phyloP scores from a whole-genome alignment of 2,113 vertebrate genomes.

The Pavo muticus region DNA sequence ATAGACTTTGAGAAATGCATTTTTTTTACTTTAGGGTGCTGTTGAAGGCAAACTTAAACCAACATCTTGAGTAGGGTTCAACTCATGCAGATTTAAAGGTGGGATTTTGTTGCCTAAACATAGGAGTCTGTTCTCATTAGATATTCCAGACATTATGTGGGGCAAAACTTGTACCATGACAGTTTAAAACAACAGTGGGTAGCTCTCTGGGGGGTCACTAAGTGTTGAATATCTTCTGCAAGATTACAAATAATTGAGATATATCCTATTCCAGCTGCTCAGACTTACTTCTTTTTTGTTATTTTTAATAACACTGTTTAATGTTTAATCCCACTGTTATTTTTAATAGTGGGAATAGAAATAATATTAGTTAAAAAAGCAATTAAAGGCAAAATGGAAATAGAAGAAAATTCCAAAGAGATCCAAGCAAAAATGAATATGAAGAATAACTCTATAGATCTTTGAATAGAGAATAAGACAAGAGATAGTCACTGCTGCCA shows the following conservation, averaged over 20 bases:
- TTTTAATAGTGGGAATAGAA: neutral
- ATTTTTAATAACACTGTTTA: neutral
- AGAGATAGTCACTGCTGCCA: neutral
- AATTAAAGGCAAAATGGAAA: neutral
- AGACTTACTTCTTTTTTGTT: neutral
- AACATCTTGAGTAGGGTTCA: neutral
- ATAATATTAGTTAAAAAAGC: neutral
- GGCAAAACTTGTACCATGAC: neutral
- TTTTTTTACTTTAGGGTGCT: neutral
- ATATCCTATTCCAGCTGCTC: fast-evolving
- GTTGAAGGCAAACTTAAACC: neutral
- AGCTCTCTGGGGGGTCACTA: neutral
- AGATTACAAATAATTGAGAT: neutral
- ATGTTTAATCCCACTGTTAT: neutral
- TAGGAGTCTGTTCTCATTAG: neutral
- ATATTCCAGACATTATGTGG: neutral
- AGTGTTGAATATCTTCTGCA: neutral
- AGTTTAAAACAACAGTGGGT: neutral
- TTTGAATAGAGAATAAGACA: neutral
- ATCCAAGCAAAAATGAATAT: neutral
- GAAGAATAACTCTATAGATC: neutral
- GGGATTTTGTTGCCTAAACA: neutral
- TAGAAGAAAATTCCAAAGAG: neutral
- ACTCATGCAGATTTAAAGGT: neutral
- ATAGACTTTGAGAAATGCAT: neutral